A percentile compares a stretch with the other conserved stretches of the same genome.
These are phyloP conservation scores for Polymixis flavicincta DNA, from an alignment of 2,888 invertebrate species.

Conservation along the genomic window DNA sequence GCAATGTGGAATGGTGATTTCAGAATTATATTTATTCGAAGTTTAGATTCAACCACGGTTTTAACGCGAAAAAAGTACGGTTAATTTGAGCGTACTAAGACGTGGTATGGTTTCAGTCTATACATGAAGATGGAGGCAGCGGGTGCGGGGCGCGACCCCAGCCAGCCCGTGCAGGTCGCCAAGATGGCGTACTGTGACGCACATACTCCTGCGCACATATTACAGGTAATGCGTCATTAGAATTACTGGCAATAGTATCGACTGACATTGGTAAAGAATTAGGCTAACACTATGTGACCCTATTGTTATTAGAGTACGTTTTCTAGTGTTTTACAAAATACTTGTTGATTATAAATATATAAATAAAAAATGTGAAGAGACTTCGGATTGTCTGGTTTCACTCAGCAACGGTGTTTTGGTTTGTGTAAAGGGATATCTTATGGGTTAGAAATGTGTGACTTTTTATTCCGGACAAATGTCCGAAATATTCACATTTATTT, in stretches of 20 bases:
- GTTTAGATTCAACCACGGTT: not conserved
- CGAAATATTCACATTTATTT: not conserved
- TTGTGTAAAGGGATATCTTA: not conserved
- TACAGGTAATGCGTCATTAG: conserved; percentile 79
- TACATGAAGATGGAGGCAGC: conserved; percentile 99
- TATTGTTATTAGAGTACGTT: not conserved
- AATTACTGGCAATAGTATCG: not conserved
- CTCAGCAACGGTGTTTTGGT: not conserved
- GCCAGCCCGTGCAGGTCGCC: conserved; percentile 95
- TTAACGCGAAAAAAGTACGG: not conserved
- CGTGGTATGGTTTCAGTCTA: conserved; percentile 86
- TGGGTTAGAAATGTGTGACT: not conserved
- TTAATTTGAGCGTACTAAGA: not conserved
- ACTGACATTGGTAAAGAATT: not conserved
- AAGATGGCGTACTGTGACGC: conserved; percentile 99
- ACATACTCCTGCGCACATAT: conserved; percentile 95
- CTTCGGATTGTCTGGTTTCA: not conserved
- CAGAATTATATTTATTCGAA: not conserved
- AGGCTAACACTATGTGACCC: not conserved
- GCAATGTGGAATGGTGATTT: not conserved
- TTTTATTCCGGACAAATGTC: not conserved
- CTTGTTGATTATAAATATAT: not conserved
- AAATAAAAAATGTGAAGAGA: not conserved
- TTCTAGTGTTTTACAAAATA: not conserved
- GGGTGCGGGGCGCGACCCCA: conserved; percentile 90